phyloP scores from a whole-genome alignment of 1,140 invertebrate species.

The Nebria ingens region DNA sequence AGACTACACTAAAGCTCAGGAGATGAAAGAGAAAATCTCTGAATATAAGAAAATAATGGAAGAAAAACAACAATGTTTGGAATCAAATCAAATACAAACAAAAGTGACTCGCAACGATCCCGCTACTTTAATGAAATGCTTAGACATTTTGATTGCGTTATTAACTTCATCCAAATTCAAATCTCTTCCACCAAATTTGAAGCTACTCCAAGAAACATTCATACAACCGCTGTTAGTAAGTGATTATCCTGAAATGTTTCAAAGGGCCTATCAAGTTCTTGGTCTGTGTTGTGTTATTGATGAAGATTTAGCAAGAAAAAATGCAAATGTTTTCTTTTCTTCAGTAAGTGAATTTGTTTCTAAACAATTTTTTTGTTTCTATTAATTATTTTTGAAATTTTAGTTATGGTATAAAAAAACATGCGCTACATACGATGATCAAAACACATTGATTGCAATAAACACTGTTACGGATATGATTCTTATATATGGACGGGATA shows the following conservation, averaged over 20 bases:
- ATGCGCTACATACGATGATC: too few species aligned
- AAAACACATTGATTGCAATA: too few species aligned
- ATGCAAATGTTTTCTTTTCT: too few species aligned
- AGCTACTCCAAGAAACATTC: background rate
- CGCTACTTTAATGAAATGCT: background rate
- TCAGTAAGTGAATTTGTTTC: too few species aligned
- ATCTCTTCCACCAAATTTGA: background rate
- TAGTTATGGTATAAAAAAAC: too few species aligned
- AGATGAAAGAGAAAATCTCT: constrained; percentile 14
- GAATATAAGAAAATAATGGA: constrained; percentile 12
- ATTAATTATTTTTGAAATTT: too few species aligned
- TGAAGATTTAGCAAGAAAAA: too few species aligned
- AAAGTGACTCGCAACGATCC: background rate
- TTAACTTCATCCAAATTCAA: background rate
- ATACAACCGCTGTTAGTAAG: background rate
- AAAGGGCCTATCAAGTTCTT: background rate
- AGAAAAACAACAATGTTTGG: constrained; percentile 7
- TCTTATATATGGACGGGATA: too few species aligned
- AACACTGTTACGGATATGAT: too few species aligned
- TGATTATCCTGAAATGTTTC: background rate
- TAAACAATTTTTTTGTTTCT: too few species aligned
- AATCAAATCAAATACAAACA: background rate
- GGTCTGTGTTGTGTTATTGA: background rate
- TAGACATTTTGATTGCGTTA: background rate
- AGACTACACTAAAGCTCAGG: background rate